Conservation (phyloP, 2,888 invertebrate genomes). For the Sabatieria punctata region DNA sequence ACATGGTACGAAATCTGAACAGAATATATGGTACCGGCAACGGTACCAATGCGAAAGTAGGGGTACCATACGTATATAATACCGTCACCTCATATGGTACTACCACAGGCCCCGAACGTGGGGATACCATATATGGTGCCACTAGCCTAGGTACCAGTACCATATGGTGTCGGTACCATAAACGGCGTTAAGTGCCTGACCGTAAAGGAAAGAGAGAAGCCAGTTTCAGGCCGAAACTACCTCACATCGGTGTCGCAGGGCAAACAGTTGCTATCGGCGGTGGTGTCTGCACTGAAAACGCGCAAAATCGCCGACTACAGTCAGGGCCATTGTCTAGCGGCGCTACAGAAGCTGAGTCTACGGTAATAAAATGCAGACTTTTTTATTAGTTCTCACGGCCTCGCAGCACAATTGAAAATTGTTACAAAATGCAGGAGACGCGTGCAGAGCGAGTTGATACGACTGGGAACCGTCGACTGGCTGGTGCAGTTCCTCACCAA, state of each 20-base stretch:
- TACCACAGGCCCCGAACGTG: too few species aligned
- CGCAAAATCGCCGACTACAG: constrained; percentile 36
- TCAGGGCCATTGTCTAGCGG: constrained; percentile 47
- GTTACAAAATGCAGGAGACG: constrained; percentile 33
- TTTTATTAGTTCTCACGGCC: background rate
- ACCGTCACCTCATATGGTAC: background rate
- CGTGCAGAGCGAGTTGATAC: constrained; percentile 46
- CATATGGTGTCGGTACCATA: too few species aligned
- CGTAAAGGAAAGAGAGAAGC: background rate
- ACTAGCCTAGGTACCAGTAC: too few species aligned
- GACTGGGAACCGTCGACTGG: constrained; percentile 46
- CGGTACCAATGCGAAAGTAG: too few species aligned
- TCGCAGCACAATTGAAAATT: background rate
- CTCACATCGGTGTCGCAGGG: background rate
- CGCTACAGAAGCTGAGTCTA: constrained; percentile 49
- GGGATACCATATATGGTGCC: too few species aligned
- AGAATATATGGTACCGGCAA: too few species aligned
- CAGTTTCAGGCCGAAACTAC: background rate
- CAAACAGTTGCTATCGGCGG: constrained; percentile 27
- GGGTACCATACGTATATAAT: too few species aligned
- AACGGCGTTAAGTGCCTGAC: too few species aligned
- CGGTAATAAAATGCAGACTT: constrained; percentile 32
- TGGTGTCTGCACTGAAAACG: constrained; percentile 29
- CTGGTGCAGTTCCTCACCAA: constrained; percentile 42
- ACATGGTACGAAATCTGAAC: constrained; percentile 30